phyloP scores from a whole-genome alignment of 2,888 invertebrate genomes.

The Beris morrisii region DNA sequence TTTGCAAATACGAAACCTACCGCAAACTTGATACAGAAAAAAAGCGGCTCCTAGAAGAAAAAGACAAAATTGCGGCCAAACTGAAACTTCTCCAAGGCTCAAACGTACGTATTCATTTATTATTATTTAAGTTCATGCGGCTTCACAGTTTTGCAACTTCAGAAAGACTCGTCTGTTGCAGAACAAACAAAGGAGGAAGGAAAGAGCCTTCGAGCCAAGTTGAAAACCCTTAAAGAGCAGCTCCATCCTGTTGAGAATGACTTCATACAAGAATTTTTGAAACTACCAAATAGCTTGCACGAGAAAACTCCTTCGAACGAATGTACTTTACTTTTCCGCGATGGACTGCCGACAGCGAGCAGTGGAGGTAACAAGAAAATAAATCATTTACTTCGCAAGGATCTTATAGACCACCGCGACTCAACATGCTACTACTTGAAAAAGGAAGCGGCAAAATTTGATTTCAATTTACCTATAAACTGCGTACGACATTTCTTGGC shows the following conservation, averaged over 20 bases:
- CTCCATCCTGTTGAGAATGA: conserved; percentile 75
- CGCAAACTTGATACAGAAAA: conserved; percentile 60
- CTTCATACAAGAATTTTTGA: conserved; percentile 65
- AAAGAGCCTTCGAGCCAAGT: conserved; percentile 62
- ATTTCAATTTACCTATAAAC: conserved; percentile 57
- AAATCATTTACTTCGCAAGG: conserved; percentile 50
- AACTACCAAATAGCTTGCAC: conserved; percentile 72
- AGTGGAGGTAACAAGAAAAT: conserved; percentile 45
- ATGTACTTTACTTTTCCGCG: conserved; percentile 48
- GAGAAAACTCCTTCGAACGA: conserved; percentile 60
- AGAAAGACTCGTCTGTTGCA: conserved; percentile 41
- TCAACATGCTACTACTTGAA: conserved; percentile 64
- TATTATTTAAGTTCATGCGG: neutral
- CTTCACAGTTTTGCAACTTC: neutral
- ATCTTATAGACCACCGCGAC: conserved; percentile 51
- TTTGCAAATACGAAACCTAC: conserved; percentile 65
- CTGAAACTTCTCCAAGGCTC: conserved; percentile 57
- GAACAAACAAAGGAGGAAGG: conserved; percentile 62
- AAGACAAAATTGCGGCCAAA: conserved; percentile 57
- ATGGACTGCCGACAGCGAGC: conserved; percentile 44
- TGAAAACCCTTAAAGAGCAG: conserved; percentile 64
- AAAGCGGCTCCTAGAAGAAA: conserved; percentile 59
- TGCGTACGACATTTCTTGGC: conserved; percentile 53
- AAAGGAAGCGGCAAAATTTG: conserved; percentile 72
- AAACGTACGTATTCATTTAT: conserved; percentile 35